Base-by-base conservation (phyloP, 2,797 vertebrate genomes). In the Sebastes umbrosus region DNA sequence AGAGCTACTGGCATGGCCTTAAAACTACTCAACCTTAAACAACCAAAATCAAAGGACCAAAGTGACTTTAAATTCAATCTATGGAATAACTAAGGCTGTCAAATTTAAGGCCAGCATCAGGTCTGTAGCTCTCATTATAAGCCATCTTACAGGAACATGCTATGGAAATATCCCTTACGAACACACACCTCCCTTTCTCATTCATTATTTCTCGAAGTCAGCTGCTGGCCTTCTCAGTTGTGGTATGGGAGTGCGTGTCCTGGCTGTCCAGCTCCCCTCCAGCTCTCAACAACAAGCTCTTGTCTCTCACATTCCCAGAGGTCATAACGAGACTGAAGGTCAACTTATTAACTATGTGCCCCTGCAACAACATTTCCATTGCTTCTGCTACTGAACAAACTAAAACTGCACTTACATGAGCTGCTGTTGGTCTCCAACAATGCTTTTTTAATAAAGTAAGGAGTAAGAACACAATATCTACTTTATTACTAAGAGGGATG, bases 261-360 rank as follows among this genome's bases (percentile, higher is more conserved):
- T 43, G 25, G 20, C 32, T 50, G 22, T 72, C 36, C 70, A 62
- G 72, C 43, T 55, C 59, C 22, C 71, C 66, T 36, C 59, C 57
- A 64, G 55, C 54, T 84, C 77, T 64, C 63, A 78, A 90, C 86
- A 93, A 90, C 78, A 87, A 73, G 66, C 81, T 81, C 74, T 84
- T 84, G 90, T 92, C 68, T 84, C 72, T 84, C 64, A 58, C 46
- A 71, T 77, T 75, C 87, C 70, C 50, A 43, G 69, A 82, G 91
- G 82, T 88, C 91, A 87, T 64, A 75, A 75, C 18, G 68, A 80
- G 75, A 84, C 62, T 25, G 69, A 43, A 58, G 59, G 62, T 71
- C 77, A 76, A n/a, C 82, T 86, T 88, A 88, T 87, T 90, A 90
- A 90, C 75, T 82, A 46, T 63, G 76, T 32, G 36, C 16, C 73